Conservation (phyloP, 2,797 vertebrate species). For the Myotis myotis region DNA sequence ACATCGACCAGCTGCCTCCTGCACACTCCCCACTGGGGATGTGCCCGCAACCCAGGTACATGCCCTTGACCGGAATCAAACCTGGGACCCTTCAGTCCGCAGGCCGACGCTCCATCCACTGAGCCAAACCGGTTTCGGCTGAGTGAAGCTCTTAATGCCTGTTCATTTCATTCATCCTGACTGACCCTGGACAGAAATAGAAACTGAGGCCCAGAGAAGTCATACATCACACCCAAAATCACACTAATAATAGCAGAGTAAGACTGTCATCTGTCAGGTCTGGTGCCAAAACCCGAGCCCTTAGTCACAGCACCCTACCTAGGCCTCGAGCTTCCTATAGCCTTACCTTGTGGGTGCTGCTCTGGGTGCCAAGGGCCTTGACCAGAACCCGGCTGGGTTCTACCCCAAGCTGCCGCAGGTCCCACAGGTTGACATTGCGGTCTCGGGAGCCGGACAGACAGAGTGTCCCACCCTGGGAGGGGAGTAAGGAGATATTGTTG, state of each 20-base stretch:
- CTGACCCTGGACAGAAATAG: not conserved
- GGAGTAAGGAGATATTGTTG: not conserved
- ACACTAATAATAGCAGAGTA: not conserved
- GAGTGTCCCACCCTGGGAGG: conserved; percentile 82
- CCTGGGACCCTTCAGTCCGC: too few species aligned
- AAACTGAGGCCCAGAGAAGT: not conserved
- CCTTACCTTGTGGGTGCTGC: conserved; percentile 85
- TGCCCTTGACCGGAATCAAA: too few species aligned
- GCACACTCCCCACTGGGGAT: too few species aligned
- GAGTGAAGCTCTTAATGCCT: not conserved
- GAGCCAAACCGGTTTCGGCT: too few species aligned
- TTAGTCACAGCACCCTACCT: not conserved
- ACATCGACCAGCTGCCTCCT: too few species aligned
- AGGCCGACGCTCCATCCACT: too few species aligned
- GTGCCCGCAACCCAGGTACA: too few species aligned
- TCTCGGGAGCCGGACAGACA: conserved; percentile 93
- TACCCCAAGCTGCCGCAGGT: conserved; percentile 85
- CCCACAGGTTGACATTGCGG: conserved; percentile 94
- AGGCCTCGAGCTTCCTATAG: not conserved
- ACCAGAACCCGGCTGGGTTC: conserved; percentile 79
- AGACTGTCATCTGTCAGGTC: not conserved
- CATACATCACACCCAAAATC: not conserved
- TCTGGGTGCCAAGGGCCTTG: conserved; percentile 81
- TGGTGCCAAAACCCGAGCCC: not conserved
- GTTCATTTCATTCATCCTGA: not conserved